These are phyloP conservation scores for Rhingia campestris DNA, from an alignment of 2,888 invertebrate genomes.

Conservation along the genomic window DNA sequence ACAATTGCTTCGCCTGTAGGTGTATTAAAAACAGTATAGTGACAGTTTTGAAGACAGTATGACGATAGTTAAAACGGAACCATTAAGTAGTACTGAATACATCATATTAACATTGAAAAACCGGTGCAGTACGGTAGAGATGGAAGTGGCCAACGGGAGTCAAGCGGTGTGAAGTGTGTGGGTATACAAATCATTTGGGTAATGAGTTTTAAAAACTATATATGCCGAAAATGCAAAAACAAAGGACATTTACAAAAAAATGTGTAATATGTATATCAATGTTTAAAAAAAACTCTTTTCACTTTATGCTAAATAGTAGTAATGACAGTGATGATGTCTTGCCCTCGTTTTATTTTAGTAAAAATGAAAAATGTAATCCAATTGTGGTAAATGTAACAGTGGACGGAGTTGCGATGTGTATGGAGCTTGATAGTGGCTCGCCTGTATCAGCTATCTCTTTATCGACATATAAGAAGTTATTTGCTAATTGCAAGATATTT, in stretches of 20 bases:
- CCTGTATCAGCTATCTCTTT: too few species aligned
- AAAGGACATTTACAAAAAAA: slow-evolving; percentile 29
- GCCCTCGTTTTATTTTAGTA: slow-evolving; percentile 9
- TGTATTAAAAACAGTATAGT: too few species aligned
- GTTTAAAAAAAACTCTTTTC: neutral
- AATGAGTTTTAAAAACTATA: slow-evolving; percentile 18
- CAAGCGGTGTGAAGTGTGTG: too few species aligned
- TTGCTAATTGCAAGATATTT: too few species aligned
- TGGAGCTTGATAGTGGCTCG: neutral
- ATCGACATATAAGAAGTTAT: too few species aligned
- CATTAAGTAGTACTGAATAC: too few species aligned
- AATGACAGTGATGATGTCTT: slow-evolving; percentile 7
- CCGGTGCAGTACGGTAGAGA: too few species aligned
- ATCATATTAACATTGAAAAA: too few species aligned
- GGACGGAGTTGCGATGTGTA: neutral
- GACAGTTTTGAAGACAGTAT: too few species aligned
- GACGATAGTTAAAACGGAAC: too few species aligned
- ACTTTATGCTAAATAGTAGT: neutral
- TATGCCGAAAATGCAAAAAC: neutral
- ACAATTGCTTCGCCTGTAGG: too few species aligned
- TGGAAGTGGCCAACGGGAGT: too few species aligned
- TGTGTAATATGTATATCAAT: neutral
- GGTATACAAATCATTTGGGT: slow-evolving; percentile 24
- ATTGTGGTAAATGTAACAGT: neutral
- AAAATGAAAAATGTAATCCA: slow-evolving; percentile 7